Evolutionary conservation across 2,113 vertebrate species (phyloP), one percentile per base, ranked within the genome.

Genomic region (Elgaria multicarinata): DNA sequence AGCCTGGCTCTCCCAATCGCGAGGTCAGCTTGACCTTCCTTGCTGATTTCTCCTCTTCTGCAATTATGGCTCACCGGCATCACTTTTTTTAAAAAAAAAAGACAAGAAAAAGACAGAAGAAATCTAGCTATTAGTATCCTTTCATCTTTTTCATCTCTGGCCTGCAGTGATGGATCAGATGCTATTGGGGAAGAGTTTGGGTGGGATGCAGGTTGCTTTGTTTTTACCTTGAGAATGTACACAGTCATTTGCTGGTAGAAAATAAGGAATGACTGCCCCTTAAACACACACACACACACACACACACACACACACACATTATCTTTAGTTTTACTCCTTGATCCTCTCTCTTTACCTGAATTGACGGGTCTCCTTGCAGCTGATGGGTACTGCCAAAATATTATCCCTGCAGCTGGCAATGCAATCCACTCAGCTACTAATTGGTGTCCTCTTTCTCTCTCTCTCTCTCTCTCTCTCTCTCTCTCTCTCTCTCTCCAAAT

Each of bases 1-100:
- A 97, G 96, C 93, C 93, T 86, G 94, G 95, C 94, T 96, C 88
- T 95, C 93, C 88, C 78, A 96, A 94, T 94, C 91, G 88, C 92
- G 91, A 94, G 95, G 96, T 95, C 95, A 95, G 85, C 31, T 53
- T 96, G 96, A 98, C 97, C 97, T 97, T 97, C 97, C 93, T 93
- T 91, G 90, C 91, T 93, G 88, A 94, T 89, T 91, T 86, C 83
- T 90, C 83, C 92, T 90, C 92, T 89, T 62, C 85, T 72, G 79
- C 86, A 94, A 75, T 93, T 86, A 78, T 81, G 69, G 89, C 53
- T 92, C 92, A 90, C 89, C 91, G 89, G 96, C 94, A 91, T 87
- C 92, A 94, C 91, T 89, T 90, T n/a, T n/a, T n/a, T n/a, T n/a
- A n/a, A n/a, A n/a, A 85, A 76, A 76, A 64, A 33, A 39, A 39